Conservation (phyloP, 2,888 invertebrate genomes). For the Automeris io region DNA sequence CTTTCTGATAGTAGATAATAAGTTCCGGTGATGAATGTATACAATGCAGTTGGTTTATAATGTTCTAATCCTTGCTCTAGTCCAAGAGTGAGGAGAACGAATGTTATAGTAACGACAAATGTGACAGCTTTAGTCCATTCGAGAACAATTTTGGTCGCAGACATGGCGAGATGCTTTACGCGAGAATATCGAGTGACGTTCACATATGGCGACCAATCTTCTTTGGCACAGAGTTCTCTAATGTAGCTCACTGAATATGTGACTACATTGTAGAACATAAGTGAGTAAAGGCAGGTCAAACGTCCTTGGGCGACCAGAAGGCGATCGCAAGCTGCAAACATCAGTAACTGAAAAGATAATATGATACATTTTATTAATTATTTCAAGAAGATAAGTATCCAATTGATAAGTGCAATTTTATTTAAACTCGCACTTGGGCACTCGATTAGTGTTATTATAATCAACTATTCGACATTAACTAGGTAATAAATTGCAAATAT, state of each 20-base stretch:
- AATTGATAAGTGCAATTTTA: too few species aligned
- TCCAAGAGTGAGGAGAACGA: constrained; percentile 84
- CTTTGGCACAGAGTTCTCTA: constrained; percentile 83
- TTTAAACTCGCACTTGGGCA: too few species aligned
- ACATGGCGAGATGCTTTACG: constrained; percentile 87
- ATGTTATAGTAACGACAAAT: constrained; percentile 86
- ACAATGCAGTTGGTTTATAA: constrained; percentile 82
- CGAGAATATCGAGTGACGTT: constrained; percentile 84
- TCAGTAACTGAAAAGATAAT: constrained; percentile 79
- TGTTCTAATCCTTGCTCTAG: constrained; percentile 85
- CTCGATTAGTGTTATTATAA: too few species aligned
- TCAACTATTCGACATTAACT: too few species aligned
- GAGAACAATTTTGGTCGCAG: constrained; percentile 86
- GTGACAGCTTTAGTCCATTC: constrained; percentile 91
- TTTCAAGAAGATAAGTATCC: too few species aligned
- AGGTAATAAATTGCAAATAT: too few species aligned
- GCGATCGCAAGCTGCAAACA: constrained; percentile 84
- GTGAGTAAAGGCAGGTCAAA: constrained; percentile 84
- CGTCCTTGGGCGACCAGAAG: constrained; percentile 77
- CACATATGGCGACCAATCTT: constrained; percentile 87
- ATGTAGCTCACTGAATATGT: constrained; percentile 87
- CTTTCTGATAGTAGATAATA: constrained; percentile 85
- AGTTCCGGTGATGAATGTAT: constrained; percentile 80
- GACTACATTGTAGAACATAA: constrained; percentile 89
- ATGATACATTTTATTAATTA: too few species aligned